Evolutionary conservation across 2,888 invertebrate genomes (phyloP).

Genomic region (Hirtodrosophila cameraria): DNA sequence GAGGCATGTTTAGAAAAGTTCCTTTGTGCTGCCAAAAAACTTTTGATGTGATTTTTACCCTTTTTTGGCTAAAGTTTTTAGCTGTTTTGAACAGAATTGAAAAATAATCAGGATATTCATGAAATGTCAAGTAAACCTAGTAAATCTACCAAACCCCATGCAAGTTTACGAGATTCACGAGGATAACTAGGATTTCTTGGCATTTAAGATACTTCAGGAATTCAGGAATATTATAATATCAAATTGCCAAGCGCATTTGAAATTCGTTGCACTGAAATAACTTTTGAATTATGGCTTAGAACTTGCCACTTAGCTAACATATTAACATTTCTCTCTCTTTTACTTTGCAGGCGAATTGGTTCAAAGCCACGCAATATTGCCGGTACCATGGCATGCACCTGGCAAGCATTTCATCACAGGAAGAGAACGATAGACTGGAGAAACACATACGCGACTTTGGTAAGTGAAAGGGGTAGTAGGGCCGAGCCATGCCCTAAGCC

Average conservation of each 20-base stretch:
- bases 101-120: too few relatives aligned
- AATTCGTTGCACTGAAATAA: fast-evolving
- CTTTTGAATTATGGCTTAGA: background rate
- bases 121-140: too few relatives aligned
- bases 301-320: constrained; percentile 11
- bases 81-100: too few relatives aligned
- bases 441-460: constrained; percentile 96
- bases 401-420: constrained; percentile 94
- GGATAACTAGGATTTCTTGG: background rate
- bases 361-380: constrained; percentile 95
- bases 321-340: background rate
- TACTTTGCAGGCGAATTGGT: constrained; percentile 94
- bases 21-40: constrained; percentile 1
- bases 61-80: background rate
- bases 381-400: constrained; percentile 97
- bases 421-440: constrained; percentile 95
- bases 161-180: too few relatives aligned
- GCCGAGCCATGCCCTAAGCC: constrained; percentile 10
- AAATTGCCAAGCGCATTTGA: background rate
- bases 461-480: constrained; percentile 82
- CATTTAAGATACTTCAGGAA: too few relatives aligned
- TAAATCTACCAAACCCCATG: too few relatives aligned
- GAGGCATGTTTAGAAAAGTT: constrained; percentile 9
- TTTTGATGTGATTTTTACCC: constrained; percentile 3
- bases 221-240: too few relatives aligned